Evolutionary conservation across 2,797 vertebrate species (phyloP).

Genomic region (Megaceryle alcyon): DNA sequence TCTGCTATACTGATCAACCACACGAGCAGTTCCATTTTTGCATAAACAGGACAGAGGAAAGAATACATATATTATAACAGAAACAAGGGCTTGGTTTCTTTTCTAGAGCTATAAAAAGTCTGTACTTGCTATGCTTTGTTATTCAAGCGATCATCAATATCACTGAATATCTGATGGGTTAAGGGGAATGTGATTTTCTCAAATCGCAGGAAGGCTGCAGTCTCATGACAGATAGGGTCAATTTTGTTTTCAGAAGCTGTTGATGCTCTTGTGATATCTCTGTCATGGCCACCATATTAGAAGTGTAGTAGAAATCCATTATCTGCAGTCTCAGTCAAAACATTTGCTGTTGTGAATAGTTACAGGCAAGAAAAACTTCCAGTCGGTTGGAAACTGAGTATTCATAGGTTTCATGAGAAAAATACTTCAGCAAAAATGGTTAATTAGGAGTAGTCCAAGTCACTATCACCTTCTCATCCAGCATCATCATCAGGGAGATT

Average conservation of each 20-base stretch:
- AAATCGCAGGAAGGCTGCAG: conserved; percentile 22
- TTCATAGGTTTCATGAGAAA: not conserved
- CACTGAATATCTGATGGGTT: conserved; percentile 62
- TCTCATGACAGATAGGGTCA: conserved; percentile 61
- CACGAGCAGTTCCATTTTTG: not conserved
- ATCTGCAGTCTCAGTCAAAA: conserved; percentile 24
- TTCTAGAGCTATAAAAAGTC: not conserved
- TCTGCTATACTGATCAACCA: not conserved
- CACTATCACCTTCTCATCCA: not conserved
- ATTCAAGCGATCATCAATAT: conserved; percentile 64
- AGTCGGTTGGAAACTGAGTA: not conserved
- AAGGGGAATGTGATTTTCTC: conserved; percentile 59
- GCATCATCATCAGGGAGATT: not conserved
- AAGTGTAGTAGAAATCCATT: conserved; percentile 38
- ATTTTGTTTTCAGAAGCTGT: conserved; percentile 62
- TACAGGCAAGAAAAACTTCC: not conserved
- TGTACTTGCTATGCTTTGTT: conserved; percentile 11
- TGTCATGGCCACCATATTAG: conserved; percentile 40
- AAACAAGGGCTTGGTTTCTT: not conserved
- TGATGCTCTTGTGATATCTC: conserved; percentile 11
- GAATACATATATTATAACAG: not conserved
- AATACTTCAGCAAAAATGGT: not conserved
- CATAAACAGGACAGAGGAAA: not conserved
- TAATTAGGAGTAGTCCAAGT: not conserved
- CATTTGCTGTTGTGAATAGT: not conserved